phyloP scores from a whole-genome alignment of 2,113 vertebrate genomes.

The Siniperca knerii region DNA sequence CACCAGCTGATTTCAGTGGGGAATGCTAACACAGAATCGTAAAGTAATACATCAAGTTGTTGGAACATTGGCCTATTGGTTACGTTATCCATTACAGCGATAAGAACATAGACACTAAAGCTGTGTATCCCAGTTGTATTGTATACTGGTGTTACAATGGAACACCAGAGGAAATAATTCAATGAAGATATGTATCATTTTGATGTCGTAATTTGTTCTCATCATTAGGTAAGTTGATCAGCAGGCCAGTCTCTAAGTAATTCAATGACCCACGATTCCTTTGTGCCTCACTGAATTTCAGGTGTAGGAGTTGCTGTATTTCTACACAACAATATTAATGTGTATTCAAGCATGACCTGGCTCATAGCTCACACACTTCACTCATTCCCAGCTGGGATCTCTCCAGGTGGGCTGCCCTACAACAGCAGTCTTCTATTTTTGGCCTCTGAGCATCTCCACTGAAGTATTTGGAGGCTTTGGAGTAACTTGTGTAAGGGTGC shows the following conservation, averaged over 20 bases:
- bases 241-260: background rate
- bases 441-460: background rate
- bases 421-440: background rate
- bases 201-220: background rate
- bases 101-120: background rate
- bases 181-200: background rate
- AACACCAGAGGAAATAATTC: background rate
- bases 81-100: background rate
- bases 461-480: slow-evolving; percentile 9
- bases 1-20: background rate
- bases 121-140: background rate
- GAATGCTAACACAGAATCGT: background rate
- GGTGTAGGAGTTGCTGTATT: background rate
- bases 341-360: slow-evolving; percentile 19
- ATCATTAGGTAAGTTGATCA: background rate
- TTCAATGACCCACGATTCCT: background rate
- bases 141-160: background rate
- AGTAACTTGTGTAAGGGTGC: background rate
- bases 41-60: background rate
- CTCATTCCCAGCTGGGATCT: background rate
- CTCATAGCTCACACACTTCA: slow-evolving; percentile 21
- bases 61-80: background rate
- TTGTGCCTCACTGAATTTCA: slow-evolving; percentile 1
- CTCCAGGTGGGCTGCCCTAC: slow-evolving; percentile 17
- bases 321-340: slow-evolving; percentile 12